Percentiles rank a stretch among this genome's conserved stretches.
These are phyloP conservation scores for Mormyrus hasselquistii DNA, from an alignment of 2,797 vertebrate species.

Conservation along the genomic window DNA sequence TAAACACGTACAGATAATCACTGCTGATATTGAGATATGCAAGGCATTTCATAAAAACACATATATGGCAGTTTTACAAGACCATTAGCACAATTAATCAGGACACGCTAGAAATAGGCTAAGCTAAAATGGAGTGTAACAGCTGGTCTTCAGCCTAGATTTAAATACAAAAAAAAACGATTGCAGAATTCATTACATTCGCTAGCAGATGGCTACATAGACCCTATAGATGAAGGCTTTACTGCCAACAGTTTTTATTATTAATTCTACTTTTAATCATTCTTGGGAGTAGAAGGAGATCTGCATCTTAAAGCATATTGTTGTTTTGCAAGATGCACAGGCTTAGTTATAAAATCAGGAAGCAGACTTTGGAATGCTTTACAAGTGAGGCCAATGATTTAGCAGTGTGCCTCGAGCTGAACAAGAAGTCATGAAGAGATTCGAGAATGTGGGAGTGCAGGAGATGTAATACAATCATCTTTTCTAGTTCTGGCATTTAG, in stretches of 20 bases:
- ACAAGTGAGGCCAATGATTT: neutral
- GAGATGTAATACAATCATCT: neutral
- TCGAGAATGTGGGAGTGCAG: neutral
- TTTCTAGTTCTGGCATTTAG: neutral
- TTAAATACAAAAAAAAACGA: neutral
- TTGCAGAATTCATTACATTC: neutral
- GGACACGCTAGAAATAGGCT: neutral
- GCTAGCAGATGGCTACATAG: neutral
- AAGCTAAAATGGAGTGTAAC: neutral
- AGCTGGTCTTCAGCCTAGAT: constrained; percentile 4
- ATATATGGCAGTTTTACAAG: neutral
- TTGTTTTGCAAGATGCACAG: neutral
- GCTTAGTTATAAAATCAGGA: neutral
- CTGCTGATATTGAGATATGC: neutral
- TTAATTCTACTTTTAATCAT: constrained; percentile 1
- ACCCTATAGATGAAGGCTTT: neutral
- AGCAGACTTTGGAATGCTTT: neutral
- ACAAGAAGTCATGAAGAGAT: neutral
- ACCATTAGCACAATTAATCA: neutral
- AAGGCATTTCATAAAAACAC: neutral
- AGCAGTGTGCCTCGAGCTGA: neutral
- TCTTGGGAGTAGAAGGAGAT: neutral
- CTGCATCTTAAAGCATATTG: neutral
- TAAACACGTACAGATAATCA: neutral
- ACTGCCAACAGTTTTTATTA: neutral